These are phyloP conservation scores for Hirtodrosophila histrioides DNA, from an alignment of 2,888 invertebrate genomes.

Conservation along the genomic window DNA sequence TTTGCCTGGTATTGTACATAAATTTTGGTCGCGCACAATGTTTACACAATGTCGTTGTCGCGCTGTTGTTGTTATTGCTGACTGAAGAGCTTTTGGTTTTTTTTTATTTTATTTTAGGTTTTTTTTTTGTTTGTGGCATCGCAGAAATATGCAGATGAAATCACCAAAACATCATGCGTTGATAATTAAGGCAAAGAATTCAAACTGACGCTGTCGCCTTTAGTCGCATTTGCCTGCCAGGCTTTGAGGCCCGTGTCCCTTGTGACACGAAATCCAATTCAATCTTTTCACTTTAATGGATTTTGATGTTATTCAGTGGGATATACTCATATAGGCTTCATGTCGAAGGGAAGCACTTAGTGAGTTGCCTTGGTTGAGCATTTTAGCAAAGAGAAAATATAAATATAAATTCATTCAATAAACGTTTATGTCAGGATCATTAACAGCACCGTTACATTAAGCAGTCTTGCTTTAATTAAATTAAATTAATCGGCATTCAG, in stretches of 20 bases:
- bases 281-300: constrained; percentile 77
- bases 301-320: constrained; percentile 47
- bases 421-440: constrained; percentile 64
- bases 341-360: constrained; percentile 36
- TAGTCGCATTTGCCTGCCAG: constrained; percentile 24
- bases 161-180: constrained; percentile 77
- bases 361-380: constrained; percentile 6
- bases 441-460: constrained; percentile 64
- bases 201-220: constrained; percentile 71
- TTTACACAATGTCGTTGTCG: constrained; percentile 72
- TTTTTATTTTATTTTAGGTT: constrained; percentile 13
- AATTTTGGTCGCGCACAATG: constrained; percentile 74
- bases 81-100: constrained; percentile 16
- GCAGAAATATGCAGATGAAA: constrained; percentile 75
- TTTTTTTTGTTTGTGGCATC: constrained; percentile 34
- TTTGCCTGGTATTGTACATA: constrained; percentile 69
- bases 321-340: constrained; percentile 13
- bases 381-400: constrained; percentile 26
- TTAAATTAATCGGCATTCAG: constrained; percentile 56
- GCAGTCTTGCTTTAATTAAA: constrained; percentile 54
- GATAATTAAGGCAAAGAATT: constrained; percentile 75
- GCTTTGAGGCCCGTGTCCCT: constrained; percentile 18
- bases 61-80: constrained; percentile 28
- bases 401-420: constrained; percentile 62
- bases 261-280: constrained; percentile 70